These are phyloP conservation scores for Elysia crispata DNA, from an alignment of 2,888 invertebrate genomes.

Conservation along the genomic window DNA sequence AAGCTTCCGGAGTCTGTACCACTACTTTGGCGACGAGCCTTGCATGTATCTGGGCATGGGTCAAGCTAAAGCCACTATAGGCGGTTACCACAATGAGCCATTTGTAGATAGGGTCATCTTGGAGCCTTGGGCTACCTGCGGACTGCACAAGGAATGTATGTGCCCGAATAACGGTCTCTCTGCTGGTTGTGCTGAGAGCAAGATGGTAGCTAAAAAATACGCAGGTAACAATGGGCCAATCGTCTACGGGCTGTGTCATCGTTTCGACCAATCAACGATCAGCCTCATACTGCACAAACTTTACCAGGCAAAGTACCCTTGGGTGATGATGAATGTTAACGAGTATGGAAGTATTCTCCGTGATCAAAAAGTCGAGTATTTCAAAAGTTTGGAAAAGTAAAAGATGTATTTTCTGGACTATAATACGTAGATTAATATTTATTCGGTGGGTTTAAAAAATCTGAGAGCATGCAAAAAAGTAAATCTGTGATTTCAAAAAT, in stretches of 20 bases:
- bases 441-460: too few species aligned
- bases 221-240: slow-evolving; percentile 19
- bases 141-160: slow-evolving; percentile 43
- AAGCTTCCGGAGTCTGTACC: slow-evolving; percentile 32
- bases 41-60: slow-evolving; percentile 41
- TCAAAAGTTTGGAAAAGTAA: too few species aligned
- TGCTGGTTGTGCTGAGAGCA: slow-evolving; percentile 1
- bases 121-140: slow-evolving; percentile 50
- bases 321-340: slow-evolving; percentile 6
- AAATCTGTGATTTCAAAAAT: too few species aligned
- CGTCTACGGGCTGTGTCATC: slow-evolving; percentile 45
- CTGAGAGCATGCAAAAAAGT: too few species aligned
- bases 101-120: slow-evolving; percentile 46
- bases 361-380: too few species aligned
- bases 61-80: slow-evolving; percentile 35
- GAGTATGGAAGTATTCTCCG: too few species aligned
- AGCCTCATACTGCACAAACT: slow-evolving; percentile 46
- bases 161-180: slow-evolving; percentile 12
- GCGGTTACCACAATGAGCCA: slow-evolving; percentile 40
- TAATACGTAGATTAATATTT: too few species aligned
- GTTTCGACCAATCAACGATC: slow-evolving; percentile 48
- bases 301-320: slow-evolving; percentile 28
- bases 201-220: background rate
- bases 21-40: slow-evolving; percentile 50
- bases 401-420: too few species aligned